Base-by-base conservation (phyloP, 2,113 vertebrate species). In the Caracal caracal region DNA sequence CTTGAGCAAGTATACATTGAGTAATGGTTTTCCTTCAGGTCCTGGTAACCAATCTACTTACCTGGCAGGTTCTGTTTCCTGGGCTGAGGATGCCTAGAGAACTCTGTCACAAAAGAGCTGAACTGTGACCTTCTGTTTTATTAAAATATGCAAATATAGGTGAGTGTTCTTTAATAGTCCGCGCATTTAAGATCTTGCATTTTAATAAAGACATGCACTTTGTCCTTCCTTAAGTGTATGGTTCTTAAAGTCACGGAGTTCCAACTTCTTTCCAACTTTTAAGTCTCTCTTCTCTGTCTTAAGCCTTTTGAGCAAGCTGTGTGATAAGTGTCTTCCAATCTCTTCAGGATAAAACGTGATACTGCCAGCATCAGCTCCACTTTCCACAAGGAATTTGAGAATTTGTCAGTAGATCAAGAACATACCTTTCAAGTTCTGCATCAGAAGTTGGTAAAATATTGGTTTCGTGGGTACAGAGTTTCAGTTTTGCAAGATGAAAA, bases 41-140 rank as follows among this genome's bases (percentile, higher is more conserved):
- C n/a, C 30, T 26, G n/a, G 15, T 90, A 94, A 71, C 63, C 59
- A 59, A 6, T 19, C 15, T 83, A 61, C 17, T 75, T 85, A 65
- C 22, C 33, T 94, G 51, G 22, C 83, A 90, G n/a, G 11, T 86
- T 96, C 65, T 37, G 28, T 93, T 95, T 95, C 28, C n/a, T 86
- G 92, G 79, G 8, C 88, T 92, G 78, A 85, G 35, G 79, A 94
- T 97, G 20, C 75, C 37, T 9, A 95, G 66, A 85, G 70, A 95
- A 75, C 33, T 93, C 30, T 43, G 37, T 88, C 43, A 92, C 22
- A 87, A 56, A 83, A 90, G 37, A 97, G 6, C 49, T 80, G 81
- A 90, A 90, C 90, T 91, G 76, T 93, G 37, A 93, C 26, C 66
- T 81, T 13, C 51, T 78, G 94, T 51, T 22, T 97, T 95, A 92